Evolutionary conservation across 2,113 vertebrate species (phyloP).

Genomic region (Piaya cayana): DNA sequence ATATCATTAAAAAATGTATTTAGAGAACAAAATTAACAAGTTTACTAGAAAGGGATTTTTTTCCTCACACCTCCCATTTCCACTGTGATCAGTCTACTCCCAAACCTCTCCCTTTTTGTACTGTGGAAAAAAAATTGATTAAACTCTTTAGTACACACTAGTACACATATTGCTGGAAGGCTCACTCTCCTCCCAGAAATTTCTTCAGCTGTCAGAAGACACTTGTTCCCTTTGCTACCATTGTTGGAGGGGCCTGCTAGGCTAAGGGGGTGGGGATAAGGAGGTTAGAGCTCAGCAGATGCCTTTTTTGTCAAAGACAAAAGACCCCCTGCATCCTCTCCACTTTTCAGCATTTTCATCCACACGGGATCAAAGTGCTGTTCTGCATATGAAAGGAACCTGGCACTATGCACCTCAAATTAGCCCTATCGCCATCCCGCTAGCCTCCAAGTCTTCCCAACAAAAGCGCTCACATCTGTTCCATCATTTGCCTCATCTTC

Average conservation of each 20-base stretch:
- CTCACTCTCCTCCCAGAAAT: constrained; percentile 57
- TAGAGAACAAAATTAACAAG: constrained; percentile 65
- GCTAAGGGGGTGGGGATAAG: constrained; percentile 58
- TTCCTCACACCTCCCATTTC: background rate
- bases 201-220: constrained; percentile 71
- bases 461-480: constrained; percentile 80
- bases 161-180: constrained; percentile 24
- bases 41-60: constrained; percentile 61
- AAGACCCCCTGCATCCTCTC: constrained; percentile 77
- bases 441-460: constrained; percentile 68
- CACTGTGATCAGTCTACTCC: background rate
- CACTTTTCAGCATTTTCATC: constrained; percentile 79
- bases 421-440: constrained; percentile 74
- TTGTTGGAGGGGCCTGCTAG: constrained; percentile 72
- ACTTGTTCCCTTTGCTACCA: constrained; percentile 74
- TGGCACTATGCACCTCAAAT: constrained; percentile 74
- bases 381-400: constrained; percentile 82
- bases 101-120: constrained; percentile 39
- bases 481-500: constrained; percentile 69
- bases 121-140: constrained; percentile 72
- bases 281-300: constrained; percentile 82
- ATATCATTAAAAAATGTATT: constrained; percentile 42
- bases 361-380: constrained; percentile 77
- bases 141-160: constrained; percentile 39
- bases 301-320: constrained; percentile 90